Evolutionary conservation across 2,797 vertebrate genomes (phyloP), one percentile per base, ranked within the genome.

Genomic region (Avahi laniger): DNA sequence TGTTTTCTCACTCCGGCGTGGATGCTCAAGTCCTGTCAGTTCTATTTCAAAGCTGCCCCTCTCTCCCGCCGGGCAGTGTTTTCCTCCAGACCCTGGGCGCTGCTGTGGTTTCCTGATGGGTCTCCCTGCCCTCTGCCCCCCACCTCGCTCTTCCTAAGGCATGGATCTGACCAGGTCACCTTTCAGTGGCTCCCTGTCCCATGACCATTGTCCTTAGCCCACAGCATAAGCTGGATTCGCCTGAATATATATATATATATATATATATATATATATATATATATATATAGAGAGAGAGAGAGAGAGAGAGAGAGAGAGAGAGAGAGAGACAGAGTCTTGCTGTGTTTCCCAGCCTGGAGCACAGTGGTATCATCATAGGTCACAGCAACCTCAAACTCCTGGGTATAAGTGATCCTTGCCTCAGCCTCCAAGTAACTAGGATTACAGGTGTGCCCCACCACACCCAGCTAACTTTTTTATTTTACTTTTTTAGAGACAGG

Each of bases 91-190:
- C 5, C 52, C 38, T 63, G n/a, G 72, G n/a, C 54, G 6, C 50
- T 22, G 4, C 22, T 2, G 4, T 3, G 0, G 41, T 33, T 30
- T 73, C 85, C 35, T 41, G 46, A 9, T 0, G 0, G 20, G 48
- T 28, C 12, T 20, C 52, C 63, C 33, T 33, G 76, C 48, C 46
- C 35, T 50, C 52, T 18, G 2, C 14, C n/a, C 20, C 52, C 33
- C 33, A 35, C 46, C 67, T 48, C 48, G 13, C 48, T 73, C 43
- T 82, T 52, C 38, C 33, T 43, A 79, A 91, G 41, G n/a, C 10
- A 3, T 4, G 2, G n/a, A 28, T 78, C 78, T 65, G 30, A 52
- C 28, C 82, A 70, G 72, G 52, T 50, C 59, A 50, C 38, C 20
- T 84, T 67, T 84, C 5, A 4, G 20, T 30, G 65, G 50, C 17